A percentile compares a stretch with the other conserved stretches of the same genome.
phyloP scores from a whole-genome alignment of 2,797 vertebrate species.

The Oceanodroma leucorhoa region DNA sequence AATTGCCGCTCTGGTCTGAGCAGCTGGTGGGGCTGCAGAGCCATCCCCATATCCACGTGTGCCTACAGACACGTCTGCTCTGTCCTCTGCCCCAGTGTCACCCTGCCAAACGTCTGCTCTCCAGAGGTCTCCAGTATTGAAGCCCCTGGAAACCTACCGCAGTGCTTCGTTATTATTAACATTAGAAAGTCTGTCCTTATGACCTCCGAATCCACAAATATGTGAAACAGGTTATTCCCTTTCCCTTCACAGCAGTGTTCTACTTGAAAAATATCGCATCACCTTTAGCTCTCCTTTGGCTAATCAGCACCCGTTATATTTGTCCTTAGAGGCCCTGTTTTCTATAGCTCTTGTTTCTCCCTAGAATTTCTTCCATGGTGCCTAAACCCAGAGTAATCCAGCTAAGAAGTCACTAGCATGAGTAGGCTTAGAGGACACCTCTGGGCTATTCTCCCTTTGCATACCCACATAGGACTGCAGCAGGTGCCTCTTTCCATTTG shows the following conservation, averaged over 20 bases:
- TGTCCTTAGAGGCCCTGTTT: neutral
- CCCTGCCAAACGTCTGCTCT: neutral
- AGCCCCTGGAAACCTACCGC: neutral
- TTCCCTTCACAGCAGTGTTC: neutral
- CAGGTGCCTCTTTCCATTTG: neutral
- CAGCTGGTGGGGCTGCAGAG: neutral
- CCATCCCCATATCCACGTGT: neutral
- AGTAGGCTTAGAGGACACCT: neutral
- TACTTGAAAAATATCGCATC: neutral
- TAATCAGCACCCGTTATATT: neutral
- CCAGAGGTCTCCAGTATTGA: neutral
- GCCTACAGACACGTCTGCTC: neutral
- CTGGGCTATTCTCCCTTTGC: neutral
- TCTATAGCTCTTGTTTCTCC: neutral
- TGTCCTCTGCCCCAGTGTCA: neutral
- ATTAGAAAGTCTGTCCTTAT: neutral
- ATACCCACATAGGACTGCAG: neutral
- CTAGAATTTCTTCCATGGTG: neutral
- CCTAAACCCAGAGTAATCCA: neutral
- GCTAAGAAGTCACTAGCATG: accelerated
- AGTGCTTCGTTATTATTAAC: neutral
- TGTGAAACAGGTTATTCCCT: neutral
- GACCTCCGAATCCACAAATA: neutral
- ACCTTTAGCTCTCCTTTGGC: neutral
- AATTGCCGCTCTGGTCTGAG: neutral